Conservation (phyloP, 2,113 vertebrate genomes). For the Rhegmatorhina hoffmannsi region DNA sequence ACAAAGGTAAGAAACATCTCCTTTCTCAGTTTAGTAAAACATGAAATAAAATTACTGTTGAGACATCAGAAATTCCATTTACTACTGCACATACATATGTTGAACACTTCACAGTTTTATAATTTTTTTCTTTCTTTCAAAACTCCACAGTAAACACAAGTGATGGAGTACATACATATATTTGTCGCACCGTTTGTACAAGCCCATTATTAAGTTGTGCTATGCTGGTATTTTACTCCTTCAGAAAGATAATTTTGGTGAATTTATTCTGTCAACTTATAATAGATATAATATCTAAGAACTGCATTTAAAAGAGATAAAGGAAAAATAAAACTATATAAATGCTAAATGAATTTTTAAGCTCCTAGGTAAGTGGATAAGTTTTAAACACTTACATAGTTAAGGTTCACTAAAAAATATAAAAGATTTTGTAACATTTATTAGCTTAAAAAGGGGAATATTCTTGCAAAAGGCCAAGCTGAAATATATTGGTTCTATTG, state of each 20-base stretch:
- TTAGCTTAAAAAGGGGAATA: not conserved
- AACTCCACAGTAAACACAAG: not conserved
- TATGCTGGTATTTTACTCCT: not conserved
- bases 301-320: not conserved
- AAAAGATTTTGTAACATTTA: not conserved
- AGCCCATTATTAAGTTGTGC: not conserved
- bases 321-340: not conserved
- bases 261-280: not conserved
- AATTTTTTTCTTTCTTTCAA: not conserved
- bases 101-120: not conserved
- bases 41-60: not conserved
- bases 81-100: not conserved
- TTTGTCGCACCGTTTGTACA: not conserved
- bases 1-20: constrained; percentile 83
- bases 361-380: not conserved
- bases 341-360: not conserved
- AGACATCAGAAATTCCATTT: not conserved
- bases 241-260: not conserved
- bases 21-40: not conserved
- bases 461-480: not conserved
- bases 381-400: not conserved
- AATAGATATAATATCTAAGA: not conserved
- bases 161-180: not conserved
- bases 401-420: not conserved
- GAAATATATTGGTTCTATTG: not conserved